Percentiles rank a stretch among this genome's conserved stretches.
phyloP scores from a whole-genome alignment of 2,113 vertebrate genomes.

The Phycodurus eques region DNA sequence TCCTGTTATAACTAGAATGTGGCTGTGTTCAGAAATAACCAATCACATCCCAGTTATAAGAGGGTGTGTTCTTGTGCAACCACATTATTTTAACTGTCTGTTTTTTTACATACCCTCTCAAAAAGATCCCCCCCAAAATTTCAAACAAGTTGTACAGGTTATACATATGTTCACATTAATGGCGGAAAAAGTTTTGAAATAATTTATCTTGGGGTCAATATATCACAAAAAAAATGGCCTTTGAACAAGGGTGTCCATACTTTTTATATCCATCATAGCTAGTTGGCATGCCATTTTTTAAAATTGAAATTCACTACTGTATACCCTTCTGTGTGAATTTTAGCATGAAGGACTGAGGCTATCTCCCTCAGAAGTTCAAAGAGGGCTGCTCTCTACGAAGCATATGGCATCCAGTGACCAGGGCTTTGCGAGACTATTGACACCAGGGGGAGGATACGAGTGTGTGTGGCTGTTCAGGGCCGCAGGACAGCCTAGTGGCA shows the following conservation, averaged over 20 bases:
- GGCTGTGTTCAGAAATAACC: background rate
- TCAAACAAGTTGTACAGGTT: background rate
- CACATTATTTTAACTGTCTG: background rate
- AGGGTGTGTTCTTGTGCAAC: background rate
- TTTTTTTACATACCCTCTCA: background rate
- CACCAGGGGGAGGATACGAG: slow-evolving; percentile 67
- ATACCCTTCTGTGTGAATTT: background rate
- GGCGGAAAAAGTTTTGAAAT: background rate
- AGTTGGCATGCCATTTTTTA: background rate
- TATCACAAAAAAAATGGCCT: background rate
- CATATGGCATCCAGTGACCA: slow-evolving; percentile 68
- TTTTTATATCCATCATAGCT: background rate
- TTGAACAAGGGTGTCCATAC: background rate
- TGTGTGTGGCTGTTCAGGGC: slow-evolving; percentile 62
- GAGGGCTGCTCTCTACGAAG: slow-evolving; percentile 55
- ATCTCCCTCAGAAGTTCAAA: slow-evolving; percentile 58
- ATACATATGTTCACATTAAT: background rate
- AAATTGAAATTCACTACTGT: background rate
- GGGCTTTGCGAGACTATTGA: slow-evolving; percentile 72
- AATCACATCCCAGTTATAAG: background rate
- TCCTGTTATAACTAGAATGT: background rate
- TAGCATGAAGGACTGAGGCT: background rate
- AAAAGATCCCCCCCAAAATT: too few relatives aligned
- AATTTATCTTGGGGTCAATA: background rate
- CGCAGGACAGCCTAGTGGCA: slow-evolving; percentile 65